A percentile compares a stretch with the other conserved stretches of the same genome.
phyloP scores from a whole-genome alignment of 92 coral and sea anemone species.

The Umimayanthus chanpuru region DNA sequence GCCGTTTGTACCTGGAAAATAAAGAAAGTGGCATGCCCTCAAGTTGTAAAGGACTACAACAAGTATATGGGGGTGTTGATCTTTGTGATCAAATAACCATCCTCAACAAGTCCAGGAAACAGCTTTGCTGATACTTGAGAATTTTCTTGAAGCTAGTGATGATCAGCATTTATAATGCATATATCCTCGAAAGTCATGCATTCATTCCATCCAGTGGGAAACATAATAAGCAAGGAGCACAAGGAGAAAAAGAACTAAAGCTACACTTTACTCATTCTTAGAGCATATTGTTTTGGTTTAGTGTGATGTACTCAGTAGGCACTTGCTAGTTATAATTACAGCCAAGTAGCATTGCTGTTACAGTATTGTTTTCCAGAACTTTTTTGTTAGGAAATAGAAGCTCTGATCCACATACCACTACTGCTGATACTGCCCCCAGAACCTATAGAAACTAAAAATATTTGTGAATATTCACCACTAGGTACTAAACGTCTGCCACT shows the following conservation, averaged over 20 bases:
- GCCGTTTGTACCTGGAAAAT: conserved; percentile 4
- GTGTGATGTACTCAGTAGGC: too few relatives aligned
- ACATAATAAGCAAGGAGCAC: background rate
- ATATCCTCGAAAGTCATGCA: conserved; percentile 11
- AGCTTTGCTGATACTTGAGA: conserved; percentile 21
- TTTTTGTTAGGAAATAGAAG: too few relatives aligned
- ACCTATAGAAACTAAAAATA: too few relatives aligned
- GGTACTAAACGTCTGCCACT: too few relatives aligned
- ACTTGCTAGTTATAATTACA: too few relatives aligned
- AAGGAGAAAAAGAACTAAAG: background rate
- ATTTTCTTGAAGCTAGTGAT: conserved; percentile 37
- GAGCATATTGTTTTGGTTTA: too few relatives aligned
- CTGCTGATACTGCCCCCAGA: too few relatives aligned
- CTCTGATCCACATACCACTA: too few relatives aligned
- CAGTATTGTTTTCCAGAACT: too few relatives aligned
- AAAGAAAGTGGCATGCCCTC: conserved; percentile 14
- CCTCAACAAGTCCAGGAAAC: conserved; percentile 7
- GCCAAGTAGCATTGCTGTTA: too few relatives aligned
- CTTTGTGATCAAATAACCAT: conserved; percentile 48
- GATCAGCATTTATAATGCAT: conserved; percentile 23
- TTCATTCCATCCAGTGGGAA: background rate
- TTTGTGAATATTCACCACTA: too few relatives aligned
- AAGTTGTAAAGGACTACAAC: conserved; percentile 47
- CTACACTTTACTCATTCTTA: background rate
- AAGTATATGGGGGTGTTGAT: conserved; percentile 51